Evolutionary conservation across 2,797 vertebrate genomes (phyloP), one percentile per base, ranked within the genome.

Genomic region (Hydrophis major): DNA sequence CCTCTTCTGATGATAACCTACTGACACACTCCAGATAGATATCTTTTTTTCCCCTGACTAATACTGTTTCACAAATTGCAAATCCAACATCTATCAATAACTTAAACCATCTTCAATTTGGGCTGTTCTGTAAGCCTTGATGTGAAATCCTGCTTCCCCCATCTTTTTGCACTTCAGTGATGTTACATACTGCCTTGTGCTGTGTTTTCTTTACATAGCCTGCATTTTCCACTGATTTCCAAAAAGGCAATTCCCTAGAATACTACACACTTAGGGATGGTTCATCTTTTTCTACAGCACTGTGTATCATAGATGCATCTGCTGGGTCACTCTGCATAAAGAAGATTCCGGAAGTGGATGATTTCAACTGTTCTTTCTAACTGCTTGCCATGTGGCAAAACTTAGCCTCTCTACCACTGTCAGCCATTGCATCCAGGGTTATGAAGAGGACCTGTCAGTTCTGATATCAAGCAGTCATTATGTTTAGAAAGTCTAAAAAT

Each of bases 401-500:
- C 20, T 92, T 25, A 56, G 50, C 4, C 0, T 32, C 32, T 93
- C 32, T 61, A 91, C 92, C 53, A 27, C 47, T 91, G 20, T 1
- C 1, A 42, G 22, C 6, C 86, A 60, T 8, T 88, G 74, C 0
- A 0, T 87, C 56, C 1, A 57, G 88, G 91, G 91, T 59, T 89
- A 27, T 87, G 60, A 74, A 89, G 93, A 57, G 78, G 47, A 42
- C 37, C 22, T 5, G 6, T 89, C 90, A 25, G 63, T 4, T 57
- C 59, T 66, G 74, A 93, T 0, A 0, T 37, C 50, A 59, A 94
- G 89, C 25, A 93, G 94, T 94, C n/a, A 83, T 93, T 95, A 95
- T 95, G 95, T 94, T 37, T 83, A 93, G 94, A 95, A 93, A 95
- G 92, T 20, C 94, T 91, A 93, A 28, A 53, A 13, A 94, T 93